Base-by-base conservation (phyloP, 2,888 invertebrate species). In the Drosophila anomalata region DNA sequence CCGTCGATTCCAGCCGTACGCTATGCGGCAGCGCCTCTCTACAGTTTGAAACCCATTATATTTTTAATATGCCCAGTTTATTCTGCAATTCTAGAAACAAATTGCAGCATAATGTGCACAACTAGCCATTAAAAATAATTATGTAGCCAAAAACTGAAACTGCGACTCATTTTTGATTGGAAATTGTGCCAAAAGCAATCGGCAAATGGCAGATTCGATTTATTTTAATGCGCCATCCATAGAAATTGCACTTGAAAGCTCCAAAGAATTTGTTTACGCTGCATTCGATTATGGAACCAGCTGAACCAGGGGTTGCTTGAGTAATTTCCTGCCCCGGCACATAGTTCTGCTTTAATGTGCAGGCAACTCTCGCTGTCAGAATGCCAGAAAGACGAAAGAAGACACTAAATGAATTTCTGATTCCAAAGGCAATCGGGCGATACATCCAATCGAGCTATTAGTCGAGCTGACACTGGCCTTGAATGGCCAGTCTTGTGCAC, bases 381-480 rank as follows among this genome's bases (percentile, higher is more conserved):
- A 47, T 74, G 83, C 85, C 74, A 77, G n/a, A 78, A 50, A 48
- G 61, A 50, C 70, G 62, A 61, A 61, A 44, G 41, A 42, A 42
- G 22, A 44, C 29, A 58, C 57, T 78, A 73, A 82, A 82, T 68
- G 65, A 54, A 69, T 68, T 73, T 84, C 63, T 75, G 60, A 62
- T 78, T 66, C 57, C 53, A 78, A 76, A 61, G 71, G 69, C 81
- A 87, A 82, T 81, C 62, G 82, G 51, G 65, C 68, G 52, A 70
- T 75, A 39, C 68, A 56, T 66, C 53, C 58, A 66, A 68, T 44
- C 73, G 68, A 84, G 72, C 66, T 85, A 84, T 86, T 87, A 79
- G 80, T 58, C 61, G 31, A 58, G 14, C 52, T 55, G 62, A 59
- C 80, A 75, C 73, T 83, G 89, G 85, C 83, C 85, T 84, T 83